Base-by-base conservation (phyloP, 2,888 invertebrate species). In the Dasysyrphus tricinctus region DNA sequence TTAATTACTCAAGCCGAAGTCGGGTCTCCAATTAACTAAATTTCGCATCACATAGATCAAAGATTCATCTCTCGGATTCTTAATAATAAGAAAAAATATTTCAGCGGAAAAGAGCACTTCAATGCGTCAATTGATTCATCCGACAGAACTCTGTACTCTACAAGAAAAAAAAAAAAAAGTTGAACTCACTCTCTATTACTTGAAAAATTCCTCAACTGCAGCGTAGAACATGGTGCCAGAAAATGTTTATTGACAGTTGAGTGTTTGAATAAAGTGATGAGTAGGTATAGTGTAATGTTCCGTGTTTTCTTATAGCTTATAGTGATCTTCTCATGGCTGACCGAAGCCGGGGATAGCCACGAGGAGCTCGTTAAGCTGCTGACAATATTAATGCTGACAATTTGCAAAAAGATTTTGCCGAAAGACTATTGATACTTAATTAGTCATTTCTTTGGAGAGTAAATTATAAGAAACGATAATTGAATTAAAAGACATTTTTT, bases 341-440 rank as follows among this genome's bases (percentile, higher is more conserved):
- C 29, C 8, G n/a, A 6, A 37, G 16, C 5, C 24, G 51, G 37
- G 6, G 34, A 2, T 8, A 39, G 24, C 8, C 24, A 8, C 14
- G n/a, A 24, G 24, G 14, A 11, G 19, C 61, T 24, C 39, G 39
- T 39, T 59, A 14, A 12, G 12, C 59, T 39, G 12, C 59, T 39
- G 19, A 39, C 59, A 59, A 39, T 39, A 2, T 37, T 39, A 51
- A 29, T 19, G 51, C 51, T 29, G 24, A 51, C 12, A 76, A 76
- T 65, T 75, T 9, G 54, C 44, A 44, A 76, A 75, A 39, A 67
- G 59, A 84, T 76, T 80, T 80, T 8, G 72, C 76, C 59, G 56
- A 80, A 76, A 80, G 84, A 80, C 72, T 84, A 84, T 84, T 84
- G 80, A 84, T 80, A 72, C 84, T 76, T 80, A 76, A 80, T 80